A percentile compares a stretch with the other conserved stretches of the same genome.
Evolutionary conservation across 2,888 invertebrate genomes (phyloP).

Genomic region (Andricus curvator): DNA sequence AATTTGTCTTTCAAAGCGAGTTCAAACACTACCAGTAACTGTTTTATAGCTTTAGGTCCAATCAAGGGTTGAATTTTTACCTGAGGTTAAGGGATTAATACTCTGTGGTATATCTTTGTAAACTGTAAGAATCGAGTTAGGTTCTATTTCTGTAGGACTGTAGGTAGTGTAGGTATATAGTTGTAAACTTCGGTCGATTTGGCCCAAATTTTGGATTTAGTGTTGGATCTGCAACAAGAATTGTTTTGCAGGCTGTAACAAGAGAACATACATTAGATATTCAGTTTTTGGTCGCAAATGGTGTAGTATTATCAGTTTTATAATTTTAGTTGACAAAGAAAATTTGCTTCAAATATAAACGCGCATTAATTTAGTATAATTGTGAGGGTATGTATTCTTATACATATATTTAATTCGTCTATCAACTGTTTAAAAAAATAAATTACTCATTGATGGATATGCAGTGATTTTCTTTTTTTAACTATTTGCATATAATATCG

Average conservation of each 20-base stretch:
- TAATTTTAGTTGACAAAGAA: neutral
- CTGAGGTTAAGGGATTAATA: slow-evolving; percentile 5
- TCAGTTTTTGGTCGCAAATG: neutral
- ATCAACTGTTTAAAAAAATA: no score
- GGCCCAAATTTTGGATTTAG: neutral
- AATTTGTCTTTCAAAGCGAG: slow-evolving; percentile 1
- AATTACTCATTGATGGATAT: no score
- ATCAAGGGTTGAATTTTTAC: slow-evolving; percentile 25
- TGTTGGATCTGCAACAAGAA: neutral
- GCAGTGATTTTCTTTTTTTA: no score
- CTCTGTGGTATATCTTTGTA: neutral
- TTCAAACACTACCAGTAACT: slow-evolving; percentile 9
- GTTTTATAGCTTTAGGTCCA: slow-evolving; percentile 8
- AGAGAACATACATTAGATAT: neutral
- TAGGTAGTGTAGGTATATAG: no score
- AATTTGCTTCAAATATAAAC: no score
- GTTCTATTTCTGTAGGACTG: neutral
- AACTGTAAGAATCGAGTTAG: neutral
- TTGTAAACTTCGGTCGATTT: neutral
- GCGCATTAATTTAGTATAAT: no score
- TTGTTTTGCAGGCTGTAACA: neutral
- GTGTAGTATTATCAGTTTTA: neutral
- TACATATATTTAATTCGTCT: no score
- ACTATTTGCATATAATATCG: no score
- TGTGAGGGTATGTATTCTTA: no score